Evolutionary conservation across 2,888 invertebrate genomes (phyloP).

Genomic region (Macropis europaea): DNA sequence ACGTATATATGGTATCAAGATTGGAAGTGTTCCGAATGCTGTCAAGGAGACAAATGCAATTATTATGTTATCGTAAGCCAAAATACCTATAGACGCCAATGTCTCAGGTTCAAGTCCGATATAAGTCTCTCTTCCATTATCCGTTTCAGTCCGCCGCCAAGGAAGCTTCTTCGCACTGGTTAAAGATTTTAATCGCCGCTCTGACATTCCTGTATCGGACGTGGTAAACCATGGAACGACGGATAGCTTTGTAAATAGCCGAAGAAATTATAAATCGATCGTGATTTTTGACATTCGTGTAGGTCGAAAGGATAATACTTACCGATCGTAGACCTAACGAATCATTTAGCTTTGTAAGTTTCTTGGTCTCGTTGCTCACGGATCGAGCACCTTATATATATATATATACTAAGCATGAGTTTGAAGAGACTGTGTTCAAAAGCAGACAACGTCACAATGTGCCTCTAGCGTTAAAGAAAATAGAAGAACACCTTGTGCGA

Average conservation of each 20-base stretch:
- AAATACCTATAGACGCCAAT: background rate
- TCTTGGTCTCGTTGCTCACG: too few relatives aligned
- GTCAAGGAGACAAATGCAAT: conserved; percentile 97
- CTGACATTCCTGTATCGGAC: conserved; percentile 13
- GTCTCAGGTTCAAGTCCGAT: accelerated
- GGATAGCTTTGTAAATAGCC: too few relatives aligned
- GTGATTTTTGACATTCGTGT: background rate
- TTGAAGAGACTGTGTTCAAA: background rate
- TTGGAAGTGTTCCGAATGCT: conserved; percentile 98
- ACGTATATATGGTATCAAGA: conserved; percentile 97
- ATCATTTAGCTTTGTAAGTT: too few relatives aligned
- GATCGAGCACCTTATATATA: too few relatives aligned
- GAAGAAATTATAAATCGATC: too few relatives aligned
- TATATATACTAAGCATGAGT: too few relatives aligned
- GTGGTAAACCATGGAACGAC: conserved; percentile 6
- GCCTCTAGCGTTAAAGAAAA: background rate
- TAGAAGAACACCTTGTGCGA: background rate
- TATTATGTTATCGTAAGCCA: conserved; percentile 95
- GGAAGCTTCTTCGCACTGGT: conserved; percentile 6
- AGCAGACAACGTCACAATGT: background rate
- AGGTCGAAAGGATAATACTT: background rate
- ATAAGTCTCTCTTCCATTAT: accelerated
- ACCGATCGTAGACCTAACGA: background rate
- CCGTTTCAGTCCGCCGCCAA: conserved; percentile 65
- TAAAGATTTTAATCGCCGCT: conserved; percentile 19